Conservation (phyloP, 2,888 invertebrate species). For the Leptarthrus brevirostris region DNA sequence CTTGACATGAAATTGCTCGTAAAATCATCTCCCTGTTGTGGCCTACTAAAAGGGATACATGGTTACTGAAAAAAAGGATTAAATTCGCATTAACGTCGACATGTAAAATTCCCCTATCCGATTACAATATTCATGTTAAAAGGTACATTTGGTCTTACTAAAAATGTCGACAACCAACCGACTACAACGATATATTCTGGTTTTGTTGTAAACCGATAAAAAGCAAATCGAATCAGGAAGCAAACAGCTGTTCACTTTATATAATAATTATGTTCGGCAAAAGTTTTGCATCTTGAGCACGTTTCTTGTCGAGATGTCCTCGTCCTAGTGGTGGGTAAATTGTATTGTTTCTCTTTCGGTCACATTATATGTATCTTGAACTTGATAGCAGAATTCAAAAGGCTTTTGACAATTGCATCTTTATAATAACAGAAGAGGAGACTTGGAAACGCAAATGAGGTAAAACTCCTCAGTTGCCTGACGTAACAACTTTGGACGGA, state of each 20-base stretch:
- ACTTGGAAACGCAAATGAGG: too few relatives aligned
- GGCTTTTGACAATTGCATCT: constrained; percentile 29
- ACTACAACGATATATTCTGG: too few relatives aligned
- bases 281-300: constrained; percentile 29
- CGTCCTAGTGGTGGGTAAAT: neutral
- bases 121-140: too few relatives aligned
- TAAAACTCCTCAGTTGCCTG: neutral
- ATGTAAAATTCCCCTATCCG: too few relatives aligned
- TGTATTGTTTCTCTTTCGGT: constrained; percentile 14
- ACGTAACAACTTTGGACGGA: constrained; percentile 13
- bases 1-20: constrained; percentile 19
- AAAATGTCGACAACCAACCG: too few relatives aligned
- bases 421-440: constrained; percentile 3
- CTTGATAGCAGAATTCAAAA: constrained; percentile 12
- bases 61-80: too few relatives aligned
- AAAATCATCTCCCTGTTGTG: constrained; percentile 17
- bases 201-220: too few relatives aligned
- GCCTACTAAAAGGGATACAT: neutral
- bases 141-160: too few relatives aligned
- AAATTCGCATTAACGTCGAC: too few relatives aligned
- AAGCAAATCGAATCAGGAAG: too few relatives aligned
- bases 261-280: neutral
- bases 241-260: constrained; percentile 20
- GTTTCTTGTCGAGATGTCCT: constrained; percentile 19
- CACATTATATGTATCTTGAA: constrained; percentile 16